Percentiles rank a stretch among this genome's conserved stretches.
phyloP scores from a whole-genome alignment of 2,888 invertebrate genomes.

The Harmothoe impar region DNA sequence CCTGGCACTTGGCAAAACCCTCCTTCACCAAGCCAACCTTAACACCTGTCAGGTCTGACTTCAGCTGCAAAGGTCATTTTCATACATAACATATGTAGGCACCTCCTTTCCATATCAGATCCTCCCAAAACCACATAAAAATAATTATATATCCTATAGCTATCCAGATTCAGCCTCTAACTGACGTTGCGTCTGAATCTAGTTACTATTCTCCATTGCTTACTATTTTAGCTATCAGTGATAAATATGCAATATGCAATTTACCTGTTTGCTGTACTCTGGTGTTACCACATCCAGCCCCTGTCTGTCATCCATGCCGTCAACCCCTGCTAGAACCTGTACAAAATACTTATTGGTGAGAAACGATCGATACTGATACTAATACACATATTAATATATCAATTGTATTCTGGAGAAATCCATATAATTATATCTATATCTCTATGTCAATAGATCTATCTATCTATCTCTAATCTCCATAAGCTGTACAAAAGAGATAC shows the following conservation, averaged over 20 bases:
- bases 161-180: background rate
- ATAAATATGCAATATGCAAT: background rate
- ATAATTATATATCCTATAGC: background rate
- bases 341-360: no score
- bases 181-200: background rate
- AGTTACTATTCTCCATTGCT: background rate
- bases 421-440: no score
- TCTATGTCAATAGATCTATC: no score
- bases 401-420: no score
- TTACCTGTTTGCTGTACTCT: conserved; percentile 73
- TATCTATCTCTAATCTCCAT: no score
- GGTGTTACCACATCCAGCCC: conserved; percentile 70
- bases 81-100: background rate
- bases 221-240: background rate
- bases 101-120: no score
- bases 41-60: conserved; percentile 71
- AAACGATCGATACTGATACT: no score
- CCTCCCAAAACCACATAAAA: background rate
- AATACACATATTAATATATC: no score
- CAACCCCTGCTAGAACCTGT: conserved; percentile 77
- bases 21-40: conserved; percentile 78
- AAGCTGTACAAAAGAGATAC: no score
- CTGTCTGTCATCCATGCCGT: conserved; percentile 75
- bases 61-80: conserved; percentile 70
- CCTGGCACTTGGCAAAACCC: conserved; percentile 76